Evolutionary conservation across 2,113 vertebrate species (phyloP), one percentile per base, ranked within the genome.

Genomic region (Mormyrus iriodes): DNA sequence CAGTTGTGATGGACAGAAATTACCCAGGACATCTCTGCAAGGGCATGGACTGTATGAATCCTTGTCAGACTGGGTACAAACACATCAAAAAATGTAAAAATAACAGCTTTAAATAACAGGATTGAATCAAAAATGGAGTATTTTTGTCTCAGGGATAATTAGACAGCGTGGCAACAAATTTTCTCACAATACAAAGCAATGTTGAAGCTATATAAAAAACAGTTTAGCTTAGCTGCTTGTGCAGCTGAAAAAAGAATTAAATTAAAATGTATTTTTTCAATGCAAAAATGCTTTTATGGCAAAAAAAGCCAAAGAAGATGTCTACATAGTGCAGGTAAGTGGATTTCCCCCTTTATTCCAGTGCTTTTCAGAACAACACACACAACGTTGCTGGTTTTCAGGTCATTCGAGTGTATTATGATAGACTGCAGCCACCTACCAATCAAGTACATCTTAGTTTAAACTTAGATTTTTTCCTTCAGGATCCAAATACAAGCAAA

Each of bases 151-250:
- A 12, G 19, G 21, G 9, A 61, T 61, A 61, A 85, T 85, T 86
- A 48, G 44, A 42, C 3, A 53, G 88, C 83, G 76, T 83, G 19
- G 65, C 69, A 89, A 83, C 48, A 69, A 55, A n/a, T 52, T 86
- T 90, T 88, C 53, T 39, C 52, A 27, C 55, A 46, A 58, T 76
- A 87, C 82, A 87, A 85, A 90, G 58, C 89, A 90, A 49, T 42
- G 17, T 42, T 79, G 46, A 85, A 46, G 44, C 42, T n/a, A n/a
- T 85, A 21, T 6, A n/a, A 48, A 27, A 27, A 85, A 13, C 9
- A 85, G 31, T 76, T 35, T 10, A 1, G 46, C 4, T 73, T 24
- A 88, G 83, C 17, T n/a, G n/a, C 82, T 9, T 46, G 21, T 46
- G 10, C 10, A 85, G 46, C 24, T 21, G 9, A 49, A 49, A 84